Base-by-base conservation (phyloP, 2,797 vertebrate genomes). In the Ciconia nigra region DNA sequence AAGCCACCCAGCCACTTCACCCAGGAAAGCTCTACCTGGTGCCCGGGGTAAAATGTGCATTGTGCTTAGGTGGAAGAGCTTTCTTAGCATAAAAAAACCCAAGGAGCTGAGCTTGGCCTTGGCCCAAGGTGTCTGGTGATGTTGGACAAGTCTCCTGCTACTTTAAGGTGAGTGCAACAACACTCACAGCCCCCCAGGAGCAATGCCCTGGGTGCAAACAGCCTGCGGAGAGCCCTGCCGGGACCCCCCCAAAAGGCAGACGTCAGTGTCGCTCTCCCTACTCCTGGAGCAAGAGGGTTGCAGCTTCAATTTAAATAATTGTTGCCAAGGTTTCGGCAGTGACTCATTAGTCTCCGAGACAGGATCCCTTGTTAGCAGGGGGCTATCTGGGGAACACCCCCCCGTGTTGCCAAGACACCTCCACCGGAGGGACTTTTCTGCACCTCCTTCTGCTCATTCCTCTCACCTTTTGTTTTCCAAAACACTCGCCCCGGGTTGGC, bases 251-350 rank as follows among this genome's bases (percentile, higher is more conserved):
- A 29, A 58, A 82, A 73, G 17, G 33, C 39, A 76, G 46, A 19
- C 2, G 2, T 35, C 82, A 71, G 69, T 7, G 4, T 35, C 1
- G 4, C 52, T 63, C 46, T 55, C 31, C 47, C 29, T 0, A 4
- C 42, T 47, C 37, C 42, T 2, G 1, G 24, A 71, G 76, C 25
- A 63, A n/a, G n/a, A 67, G 31, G 26, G 15, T 14, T 58, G 17
- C 29, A 55, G 29, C 47, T 91, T 29, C 62, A 5, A 66, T 82
- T 57, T 37, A 41, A 91, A 57, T 81, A 90, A 69, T 83, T 76
- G 41, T 84, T 93, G 55, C 85, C 79, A 79, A 62, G 63, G 59
- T 97, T 95, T 93, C 41, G 8, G 26, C 18, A 14, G 49, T 37
- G 49, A 42, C 62, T 94, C 87, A 3, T 3, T 70, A 54, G 14